phyloP scores from a whole-genome alignment of 2,797 vertebrate species.

The Furcifer pardalis region DNA sequence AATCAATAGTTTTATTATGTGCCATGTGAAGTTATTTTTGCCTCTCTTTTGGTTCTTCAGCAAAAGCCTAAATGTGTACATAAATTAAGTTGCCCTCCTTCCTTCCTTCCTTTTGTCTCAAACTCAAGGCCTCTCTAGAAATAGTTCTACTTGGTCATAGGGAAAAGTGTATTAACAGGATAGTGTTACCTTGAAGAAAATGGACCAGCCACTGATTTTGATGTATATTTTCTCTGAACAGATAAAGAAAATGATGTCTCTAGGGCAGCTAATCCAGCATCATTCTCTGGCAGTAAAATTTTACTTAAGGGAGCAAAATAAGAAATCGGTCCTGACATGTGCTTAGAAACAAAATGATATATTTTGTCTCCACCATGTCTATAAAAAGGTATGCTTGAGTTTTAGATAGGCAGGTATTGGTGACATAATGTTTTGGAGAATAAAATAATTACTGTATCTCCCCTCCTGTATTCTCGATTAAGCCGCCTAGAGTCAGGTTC shows the following conservation, averaged over 20 bases:
- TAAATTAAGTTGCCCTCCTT: too few species aligned
- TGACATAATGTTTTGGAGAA: neutral
- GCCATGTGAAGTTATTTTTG: too few species aligned
- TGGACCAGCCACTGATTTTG: neutral
- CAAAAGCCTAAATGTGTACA: too few species aligned
- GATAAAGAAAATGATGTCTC: neutral
- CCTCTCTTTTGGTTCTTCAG: too few species aligned
- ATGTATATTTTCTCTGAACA: neutral
- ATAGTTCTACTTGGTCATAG: neutral
- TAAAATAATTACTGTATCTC: neutral
- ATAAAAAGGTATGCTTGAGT: neutral
- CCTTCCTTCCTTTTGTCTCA: too few species aligned
- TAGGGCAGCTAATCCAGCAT: neutral
- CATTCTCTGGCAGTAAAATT: neutral
- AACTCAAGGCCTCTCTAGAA: neutral
- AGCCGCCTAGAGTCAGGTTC: too few species aligned
- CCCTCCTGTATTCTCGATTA: neutral
- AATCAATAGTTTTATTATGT: too few species aligned
- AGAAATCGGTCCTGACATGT: conserved; percentile 23
- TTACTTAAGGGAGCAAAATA: conserved; percentile 10
- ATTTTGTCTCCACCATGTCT: neutral
- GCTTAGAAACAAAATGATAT: neutral
- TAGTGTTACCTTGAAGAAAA: neutral
- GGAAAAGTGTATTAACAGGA: neutral
- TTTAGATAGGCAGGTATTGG: neutral